Base-by-base conservation (phyloP, 1,140 invertebrate species). In the Araneus ventricosus region DNA sequence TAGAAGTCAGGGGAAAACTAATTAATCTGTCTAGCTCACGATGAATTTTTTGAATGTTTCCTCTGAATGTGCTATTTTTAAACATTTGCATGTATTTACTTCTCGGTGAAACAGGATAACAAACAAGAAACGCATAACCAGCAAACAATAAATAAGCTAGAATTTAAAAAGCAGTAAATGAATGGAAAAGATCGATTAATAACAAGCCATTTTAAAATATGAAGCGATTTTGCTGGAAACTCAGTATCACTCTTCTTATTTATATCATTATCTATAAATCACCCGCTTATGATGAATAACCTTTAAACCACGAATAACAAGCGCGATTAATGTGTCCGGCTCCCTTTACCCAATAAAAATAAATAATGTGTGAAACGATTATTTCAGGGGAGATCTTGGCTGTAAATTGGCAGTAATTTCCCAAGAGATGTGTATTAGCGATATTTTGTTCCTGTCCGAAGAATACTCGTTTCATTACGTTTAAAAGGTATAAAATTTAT, bases 331-430 rank as follows among this genome's bases (percentile, higher is more conserved):
- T 75, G 70, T 30, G 17, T 37, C 17, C 30, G 70, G 63, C 20
- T 37, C 6, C 17, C 30, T 34, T 20, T 20, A 34, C 30, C 70
- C 27, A 75, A 75, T 75, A 75, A 75, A 75, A 75, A 75, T 75
- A 75, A 75, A 63, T 61, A 61, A 75, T 37, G 34, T 75, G 70
- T 37, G 34, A 75, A 75, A 37, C 70, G 30, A 75, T 75, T 30
- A 75, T 75, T 75, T 37, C 70, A 17, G 10, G 70, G 70, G 14
- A 75, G 30, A 75, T 75, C 14, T 34, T 20, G 34, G 70, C 20
- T 75, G 30, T 24, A 75, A 75, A 37, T 75, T 75, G 70, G 70
- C 30, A 10, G 30, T 75, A 75, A 75, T 75, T 27, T 75, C 34
- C 30, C 70, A 10, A 34, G 70, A 75, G 70, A 75, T 75, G 30